Conservation (phyloP, 2,888 invertebrate genomes). For the Morinoia aosen region DNA sequence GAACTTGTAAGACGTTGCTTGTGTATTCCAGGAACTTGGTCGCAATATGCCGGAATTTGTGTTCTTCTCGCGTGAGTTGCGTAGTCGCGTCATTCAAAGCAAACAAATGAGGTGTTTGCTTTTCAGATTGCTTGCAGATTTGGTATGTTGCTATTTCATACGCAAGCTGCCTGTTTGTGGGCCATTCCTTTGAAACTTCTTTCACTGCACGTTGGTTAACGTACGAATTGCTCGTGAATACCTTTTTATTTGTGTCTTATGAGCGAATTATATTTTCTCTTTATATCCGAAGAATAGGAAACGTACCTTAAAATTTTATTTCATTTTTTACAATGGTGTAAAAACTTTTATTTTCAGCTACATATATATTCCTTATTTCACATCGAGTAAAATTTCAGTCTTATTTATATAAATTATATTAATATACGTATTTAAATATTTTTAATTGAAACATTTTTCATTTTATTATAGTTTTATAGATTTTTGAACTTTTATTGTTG, state of each 20-base stretch:
- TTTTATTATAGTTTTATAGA: not conserved
- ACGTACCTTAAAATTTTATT: not conserved
- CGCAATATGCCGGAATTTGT: not conserved
- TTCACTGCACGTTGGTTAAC: not conserved
- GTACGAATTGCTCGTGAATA: not conserved
- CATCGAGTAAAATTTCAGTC: no score
- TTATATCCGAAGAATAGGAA: not conserved
- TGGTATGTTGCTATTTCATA: not conserved
- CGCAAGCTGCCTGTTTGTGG: not conserved
- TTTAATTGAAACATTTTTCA: not conserved
- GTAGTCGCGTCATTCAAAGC: not conserved
- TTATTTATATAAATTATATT: no score
- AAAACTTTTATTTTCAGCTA: no score
- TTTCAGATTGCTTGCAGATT: not conserved
- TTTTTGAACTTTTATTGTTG: not conserved
- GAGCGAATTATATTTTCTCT: not conserved
- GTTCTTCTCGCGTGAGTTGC: no score
- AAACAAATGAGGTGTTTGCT: not conserved
- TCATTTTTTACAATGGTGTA: no score
- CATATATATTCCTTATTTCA: no score
- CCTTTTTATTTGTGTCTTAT: not conserved
- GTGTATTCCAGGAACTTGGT: not conserved
- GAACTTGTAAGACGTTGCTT: not conserved
- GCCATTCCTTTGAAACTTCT: not conserved
- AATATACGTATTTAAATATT: not conserved